phyloP scores from a whole-genome alignment of 2,113 vertebrate species.

The Laticauda laticaudata region DNA sequence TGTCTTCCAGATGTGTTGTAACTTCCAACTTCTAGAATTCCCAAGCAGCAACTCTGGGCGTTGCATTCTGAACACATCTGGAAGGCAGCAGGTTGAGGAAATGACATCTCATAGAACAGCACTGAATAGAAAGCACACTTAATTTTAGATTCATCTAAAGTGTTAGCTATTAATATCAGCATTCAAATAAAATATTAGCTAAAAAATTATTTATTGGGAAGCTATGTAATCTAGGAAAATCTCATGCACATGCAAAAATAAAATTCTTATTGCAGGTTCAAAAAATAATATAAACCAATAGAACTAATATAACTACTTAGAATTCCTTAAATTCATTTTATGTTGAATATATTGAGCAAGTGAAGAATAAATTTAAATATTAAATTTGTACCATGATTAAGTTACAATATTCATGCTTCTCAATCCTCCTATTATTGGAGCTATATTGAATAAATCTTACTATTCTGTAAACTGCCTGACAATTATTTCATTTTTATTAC shows the following conservation, averaged over 20 bases:
- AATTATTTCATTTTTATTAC: not conserved
- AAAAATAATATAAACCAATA: slow-evolving; percentile 34
- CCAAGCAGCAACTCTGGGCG: not conserved
- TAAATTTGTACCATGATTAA: not conserved
- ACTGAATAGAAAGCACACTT: slow-evolving; percentile 5
- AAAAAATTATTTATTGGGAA: slow-evolving; percentile 34
- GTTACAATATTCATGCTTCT: not conserved
- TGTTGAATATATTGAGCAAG: not conserved
- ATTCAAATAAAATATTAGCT: slow-evolving; percentile 7
- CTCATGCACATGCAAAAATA: slow-evolving; percentile 41
- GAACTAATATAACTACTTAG: slow-evolving; percentile 29
- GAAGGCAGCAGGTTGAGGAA: slow-evolving; percentile 5
- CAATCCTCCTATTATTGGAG: not conserved
- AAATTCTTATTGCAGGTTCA: slow-evolving; percentile 24
- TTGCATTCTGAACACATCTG: not conserved
- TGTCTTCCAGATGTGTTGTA: not conserved
- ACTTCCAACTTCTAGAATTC: not conserved
- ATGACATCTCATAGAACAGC: not conserved
- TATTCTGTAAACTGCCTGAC: not conserved
- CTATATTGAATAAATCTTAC: not conserved
- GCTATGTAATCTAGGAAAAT: slow-evolving; percentile 46
- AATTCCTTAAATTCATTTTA: slow-evolving; percentile 26
- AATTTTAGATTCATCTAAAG: slow-evolving; percentile 18
- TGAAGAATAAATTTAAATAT: not conserved
- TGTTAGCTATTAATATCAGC: slow-evolving; percentile 26